Base-by-base conservation (phyloP, 2,888 invertebrate species). In the Pterobdella sp. region DNA sequence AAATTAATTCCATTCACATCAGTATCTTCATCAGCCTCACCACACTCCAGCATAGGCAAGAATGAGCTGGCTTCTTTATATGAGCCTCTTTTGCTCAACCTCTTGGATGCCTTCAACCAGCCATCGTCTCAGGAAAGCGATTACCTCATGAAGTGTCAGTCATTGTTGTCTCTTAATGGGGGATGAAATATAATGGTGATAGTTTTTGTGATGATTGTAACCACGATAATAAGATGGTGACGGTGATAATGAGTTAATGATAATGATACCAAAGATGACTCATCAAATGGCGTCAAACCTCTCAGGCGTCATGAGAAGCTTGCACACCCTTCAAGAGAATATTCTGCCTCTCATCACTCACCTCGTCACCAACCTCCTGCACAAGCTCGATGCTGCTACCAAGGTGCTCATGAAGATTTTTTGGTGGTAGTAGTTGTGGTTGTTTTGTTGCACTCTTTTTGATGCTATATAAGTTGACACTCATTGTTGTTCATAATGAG, bases 131-230 rank as follows among this genome's bases (percentile, higher is more conserved):
- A 89, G 77, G 95, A 97, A 85, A 97, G 97, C 83, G 96, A 97
- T 84, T 97, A 98, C 82, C 89, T 93, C 7, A 98, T 98, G 94
- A 96, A 94, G 87, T 90, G 90, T 88, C 81, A 26, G 56, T 32
- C 14, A 74, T 32, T 73, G 36, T 63, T 32, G n/a, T 31, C 26
- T 31, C 22, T 35, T 63, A 34, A 3, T 67, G 32, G n/a, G n/a
- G 42, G 1, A 70, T 66, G 32, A 36, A 60, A n/a, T n/a, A n/a
- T n/a, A n/a, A 36, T 29, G 26, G 31, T 14, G 4, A 34, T 31
- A 42, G 31, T 69, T 52, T 29, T 35, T 1, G 31, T n/a, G n/a
- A n/a, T n/a, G n/a, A n/a, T n/a, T n/a, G n/a, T n/a, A n/a, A n/a
- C n/a, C n/a, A n/a, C n/a, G n/a, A n/a, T n/a, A n/a, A n/a, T n/a